Base-by-base conservation (phyloP, 2,888 invertebrate genomes). In the Acrobasis consociella region DNA sequence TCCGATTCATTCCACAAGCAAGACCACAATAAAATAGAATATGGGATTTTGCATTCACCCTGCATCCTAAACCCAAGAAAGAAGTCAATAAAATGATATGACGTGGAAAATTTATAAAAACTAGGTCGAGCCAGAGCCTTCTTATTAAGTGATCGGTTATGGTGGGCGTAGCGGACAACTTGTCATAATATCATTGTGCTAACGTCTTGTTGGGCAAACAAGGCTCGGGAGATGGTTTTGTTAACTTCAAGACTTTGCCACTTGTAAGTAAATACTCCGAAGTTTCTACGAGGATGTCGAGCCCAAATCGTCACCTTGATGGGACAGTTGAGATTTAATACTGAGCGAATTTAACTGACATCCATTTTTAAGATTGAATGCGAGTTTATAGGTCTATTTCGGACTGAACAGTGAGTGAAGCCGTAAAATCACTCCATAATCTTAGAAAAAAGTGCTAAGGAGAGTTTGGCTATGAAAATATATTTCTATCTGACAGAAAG, bases 51-150 rank as follows among this genome's bases (percentile, higher is more conserved):
- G 31, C 2, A 31, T 31, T 31, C 8, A 31, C 31, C 31, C 7
- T 31, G 31, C 31, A 31, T 31, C 31, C 31, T 31, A 31, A 31
- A 31, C 31, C 5, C 0, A 31, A 11, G 3, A 46, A 10, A 11
- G 46, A 46, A 2, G 46, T 31, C 52, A 11, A n/a, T 52, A 52
- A 31, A 31, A 56, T 2, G 49, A 63, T 58, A 62, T 22, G 60
- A 59, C 66, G 13, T 42, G 56, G 42, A 56, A 56, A 56, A 22
- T 56, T 56, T 56, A 56, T 56, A 56, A 56, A 22, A 56, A 56
- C 42, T 56, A 56, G 56, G 42, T 56, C 56, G 42, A 5, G 56
- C 42, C 42, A 22, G 42, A 39, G 11, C 56, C 56, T 56, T 53
- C 53, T 53, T 56, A 56, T 56, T 56, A 56, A 56, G 46, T 42